Base-by-base conservation (phyloP, 35 echinoderm and acorn worm species). In the Apostichopus californicus region DNA sequence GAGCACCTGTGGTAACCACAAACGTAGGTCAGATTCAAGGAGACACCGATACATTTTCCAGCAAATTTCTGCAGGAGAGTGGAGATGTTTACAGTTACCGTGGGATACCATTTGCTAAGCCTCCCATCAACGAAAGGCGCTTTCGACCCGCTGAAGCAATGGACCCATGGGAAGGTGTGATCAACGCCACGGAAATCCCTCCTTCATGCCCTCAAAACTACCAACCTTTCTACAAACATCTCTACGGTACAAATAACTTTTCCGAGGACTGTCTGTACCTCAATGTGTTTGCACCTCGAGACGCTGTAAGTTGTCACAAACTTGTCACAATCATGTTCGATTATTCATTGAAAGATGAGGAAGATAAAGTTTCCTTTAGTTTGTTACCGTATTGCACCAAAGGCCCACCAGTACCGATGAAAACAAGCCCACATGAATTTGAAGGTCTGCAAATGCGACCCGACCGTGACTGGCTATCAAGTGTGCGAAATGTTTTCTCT, bases 91-190 rank as follows among this genome's bases (percentile, higher is more conserved):
- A 94, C 55, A 68, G 73, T 56, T 98, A 89, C 73, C 85, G 64
- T 5, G 96, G 96, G 14, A 98, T 98, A 52, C 94, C 94, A 34
- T 98, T 90, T 55, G 96, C 96, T 22, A 90, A 94, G 60, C 94
- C 94, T 55, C 96, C 96, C 11, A 77, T 92, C 15, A 92, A 89
- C 15, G 84, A 77, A 5, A 87, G 78, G n/a, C 94, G 96, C 15
- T 98, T 98, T 73, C 86, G 79, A 73, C 92, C 58, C 21, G 93
- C 96, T 12, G 90, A 94, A 53, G 26, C 65, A 56, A 85, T 57
- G 22, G 89, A 87, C 3, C 71, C 88, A 80, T 93, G 88, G 88
- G 57, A 85, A 11, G 57, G 78, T 1, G 22, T 63, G 5, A 87
- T 80, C 53, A 71, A 92, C 55, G 90, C 94, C 55, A 92, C 90